These are phyloP conservation scores for Echeneis naucrates DNA, from an alignment of 2,797 vertebrate genomes.

Conservation along the genomic window DNA sequence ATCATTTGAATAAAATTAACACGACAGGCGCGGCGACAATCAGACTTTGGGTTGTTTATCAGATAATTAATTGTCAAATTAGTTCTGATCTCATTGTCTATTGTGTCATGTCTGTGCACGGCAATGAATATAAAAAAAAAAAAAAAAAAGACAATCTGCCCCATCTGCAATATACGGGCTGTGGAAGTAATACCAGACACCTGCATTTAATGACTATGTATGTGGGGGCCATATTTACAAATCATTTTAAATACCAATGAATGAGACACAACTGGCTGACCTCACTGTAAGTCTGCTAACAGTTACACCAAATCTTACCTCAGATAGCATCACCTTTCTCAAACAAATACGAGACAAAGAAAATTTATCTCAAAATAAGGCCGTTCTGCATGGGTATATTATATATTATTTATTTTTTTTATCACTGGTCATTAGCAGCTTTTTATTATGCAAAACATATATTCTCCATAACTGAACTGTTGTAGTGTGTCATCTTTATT, in stretches of 20 bases:
- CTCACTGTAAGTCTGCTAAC: slow-evolving; percentile 62
- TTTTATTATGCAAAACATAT: slow-evolving; percentile 75
- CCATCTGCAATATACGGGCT: slow-evolving; percentile 43
- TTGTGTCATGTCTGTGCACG: slow-evolving; percentile 78
- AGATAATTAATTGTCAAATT: slow-evolving; percentile 71
- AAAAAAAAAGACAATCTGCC: slow-evolving; percentile 63
- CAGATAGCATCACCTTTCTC: slow-evolving; percentile 69
- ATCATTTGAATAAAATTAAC: slow-evolving; percentile 51
- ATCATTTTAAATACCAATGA: slow-evolving; percentile 84
- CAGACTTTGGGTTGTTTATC: slow-evolving; percentile 41
- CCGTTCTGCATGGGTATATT: slow-evolving; percentile 34
- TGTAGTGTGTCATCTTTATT: slow-evolving; percentile 76
- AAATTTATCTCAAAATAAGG: slow-evolving; percentile 43
- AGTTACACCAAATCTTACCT: slow-evolving; percentile 58
- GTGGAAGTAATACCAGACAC: slow-evolving; percentile 57
- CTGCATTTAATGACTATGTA: slow-evolving; percentile 81
- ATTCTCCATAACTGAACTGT: slow-evolving; percentile 31
- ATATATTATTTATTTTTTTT: too few relatives aligned
- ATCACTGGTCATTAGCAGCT: slow-evolving; percentile 49
- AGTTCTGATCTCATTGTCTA: slow-evolving; percentile 79
- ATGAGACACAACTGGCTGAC: slow-evolving; percentile 74
- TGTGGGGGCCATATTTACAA: slow-evolving; percentile 78
- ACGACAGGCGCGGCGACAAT: slow-evolving; percentile 3
- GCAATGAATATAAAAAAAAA: slow-evolving; percentile 69
- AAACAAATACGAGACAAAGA: slow-evolving; percentile 30